Base-by-base conservation (phyloP, 2,888 invertebrate genomes). In the Leucophenga montana region DNA sequence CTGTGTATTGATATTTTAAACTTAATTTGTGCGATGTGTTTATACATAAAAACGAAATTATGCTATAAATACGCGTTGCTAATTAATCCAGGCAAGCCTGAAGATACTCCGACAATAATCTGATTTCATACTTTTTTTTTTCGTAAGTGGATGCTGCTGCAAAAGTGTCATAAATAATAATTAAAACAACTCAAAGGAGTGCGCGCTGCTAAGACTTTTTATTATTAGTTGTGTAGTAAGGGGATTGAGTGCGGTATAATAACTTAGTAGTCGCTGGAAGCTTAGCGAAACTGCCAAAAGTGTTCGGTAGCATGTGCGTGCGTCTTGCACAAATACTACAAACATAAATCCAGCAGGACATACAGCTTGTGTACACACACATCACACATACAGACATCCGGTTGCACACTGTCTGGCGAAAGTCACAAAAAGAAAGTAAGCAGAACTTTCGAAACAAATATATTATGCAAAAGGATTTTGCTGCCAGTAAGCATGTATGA, bases 91-190 rank as follows among this genome's bases (percentile, higher is more conserved):
- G 4, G 27, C 27, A 27, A n/a, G n/a, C n/a, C n/a, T n/a, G n/a
- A n/a, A n/a, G n/a, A n/a, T 27, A 4, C 27, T 27, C 27, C 27
- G 27, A 27, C 27, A 27, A 27, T 27, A 27, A 27, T 27, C 27
- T 27, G 27, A 27, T 27, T 27, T 2, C 4, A 3, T 27, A 3
- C 27, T 27, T 27, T 27, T 27, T 27, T 39, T 39, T 39, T 33
- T 33, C 33, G 8, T 33, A n/a, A n/a, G 27, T 27, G 27, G 27
- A 27, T 27, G 27, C 27, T 27, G 27, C 27, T 27, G 27, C 27
- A 3, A 70, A 78, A 79, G 81, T 80, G 83, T 75, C 84, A 85
- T 85, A 85, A 85, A 85, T 85, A 84, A 85, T 85, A 85, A 85
- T 85, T 85, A 85, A 84, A 64, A 83, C 80, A 83, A 78, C 78